Percentiles rank a stretch among this genome's conserved stretches.
Evolutionary conservation across 2,797 vertebrate genomes (phyloP).

Genomic region (Mormyrops boulengeri): DNA sequence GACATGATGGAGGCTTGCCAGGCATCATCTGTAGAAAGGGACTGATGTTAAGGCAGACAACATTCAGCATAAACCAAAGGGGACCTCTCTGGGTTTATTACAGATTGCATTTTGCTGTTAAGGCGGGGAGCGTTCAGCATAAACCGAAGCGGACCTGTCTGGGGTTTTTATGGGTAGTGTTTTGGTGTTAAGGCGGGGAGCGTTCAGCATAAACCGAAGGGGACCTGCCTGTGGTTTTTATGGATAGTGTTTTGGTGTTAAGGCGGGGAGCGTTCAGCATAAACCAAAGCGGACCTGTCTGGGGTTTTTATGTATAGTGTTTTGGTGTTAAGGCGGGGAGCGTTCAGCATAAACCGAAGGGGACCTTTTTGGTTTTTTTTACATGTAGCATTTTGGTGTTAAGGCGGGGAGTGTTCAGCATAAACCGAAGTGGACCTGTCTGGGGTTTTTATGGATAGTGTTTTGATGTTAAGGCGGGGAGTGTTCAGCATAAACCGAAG

Average conservation of each 20-base stretch:
- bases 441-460: background rate
- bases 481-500: background rate
- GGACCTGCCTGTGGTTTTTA: background rate
- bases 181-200: background rate
- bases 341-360: background rate
- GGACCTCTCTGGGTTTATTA: background rate
- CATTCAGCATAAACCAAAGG: background rate
- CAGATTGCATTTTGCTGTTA: background rate
- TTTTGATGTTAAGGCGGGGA: background rate
- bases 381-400: background rate
- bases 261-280: background rate
- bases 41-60: background rate
- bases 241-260: background rate
- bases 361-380: too few relatives aligned
- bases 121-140: background rate
- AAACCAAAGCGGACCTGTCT: too few relatives aligned
- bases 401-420: background rate
- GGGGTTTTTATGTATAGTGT: too few relatives aligned
- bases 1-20: conserved; percentile 35
- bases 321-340: background rate
- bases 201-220: background rate
- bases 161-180: too few relatives aligned
- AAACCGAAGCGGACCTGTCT: background rate
- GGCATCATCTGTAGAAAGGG: conserved; percentile 13
- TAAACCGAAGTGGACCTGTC: background rate